Evolutionary conservation across 2,888 invertebrate genomes (phyloP).

Genomic region (Chalcis sispes): DNA sequence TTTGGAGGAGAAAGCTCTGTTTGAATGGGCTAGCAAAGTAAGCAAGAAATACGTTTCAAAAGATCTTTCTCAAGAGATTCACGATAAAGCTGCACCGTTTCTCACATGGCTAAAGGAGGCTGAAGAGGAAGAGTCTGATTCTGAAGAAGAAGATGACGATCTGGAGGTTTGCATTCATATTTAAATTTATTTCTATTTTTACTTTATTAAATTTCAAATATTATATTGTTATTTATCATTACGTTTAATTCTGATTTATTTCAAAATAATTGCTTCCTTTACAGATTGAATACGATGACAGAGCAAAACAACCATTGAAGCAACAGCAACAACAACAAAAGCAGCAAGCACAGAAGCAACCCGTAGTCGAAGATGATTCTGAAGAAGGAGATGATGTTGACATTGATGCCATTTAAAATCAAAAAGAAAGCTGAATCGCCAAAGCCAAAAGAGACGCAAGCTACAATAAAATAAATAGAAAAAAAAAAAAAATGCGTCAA

Average conservation of each 20-base stretch:
- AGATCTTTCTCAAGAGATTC: slow-evolving; percentile 94
- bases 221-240: neutral
- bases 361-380: slow-evolving; percentile 80
- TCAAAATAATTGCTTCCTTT: slow-evolving; percentile 46
- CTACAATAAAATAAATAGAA: slow-evolving; percentile 16
- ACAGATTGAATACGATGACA: slow-evolving; percentile 92
- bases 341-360: slow-evolving; percentile 76
- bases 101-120: slow-evolving; percentile 98
- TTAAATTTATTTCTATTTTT: neutral
- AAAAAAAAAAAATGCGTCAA: slow-evolving; percentile 34
- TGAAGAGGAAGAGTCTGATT: slow-evolving; percentile 93
- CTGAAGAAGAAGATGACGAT: slow-evolving; percentile 91
- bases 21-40: slow-evolving; percentile 97
- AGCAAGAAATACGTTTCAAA: slow-evolving; percentile 95
- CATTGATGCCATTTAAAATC: slow-evolving; percentile 91
- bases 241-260: neutral
- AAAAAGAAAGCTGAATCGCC: slow-evolving; percentile 57
- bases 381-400: slow-evolving; percentile 88
- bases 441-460: slow-evolving; percentile 54
- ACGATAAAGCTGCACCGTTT: slow-evolving; percentile 93
- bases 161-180: slow-evolving; percentile 78
- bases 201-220: neutral
- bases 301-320: slow-evolving; percentile 87
- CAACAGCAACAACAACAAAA: slow-evolving; percentile 75
- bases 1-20: slow-evolving; percentile 93